Percentiles rank a stretch among this genome's conserved stretches.
These are phyloP conservation scores for Oxyteleia sp. DNA, from an alignment of 2,888 invertebrate species.

Conservation along the genomic window DNA sequence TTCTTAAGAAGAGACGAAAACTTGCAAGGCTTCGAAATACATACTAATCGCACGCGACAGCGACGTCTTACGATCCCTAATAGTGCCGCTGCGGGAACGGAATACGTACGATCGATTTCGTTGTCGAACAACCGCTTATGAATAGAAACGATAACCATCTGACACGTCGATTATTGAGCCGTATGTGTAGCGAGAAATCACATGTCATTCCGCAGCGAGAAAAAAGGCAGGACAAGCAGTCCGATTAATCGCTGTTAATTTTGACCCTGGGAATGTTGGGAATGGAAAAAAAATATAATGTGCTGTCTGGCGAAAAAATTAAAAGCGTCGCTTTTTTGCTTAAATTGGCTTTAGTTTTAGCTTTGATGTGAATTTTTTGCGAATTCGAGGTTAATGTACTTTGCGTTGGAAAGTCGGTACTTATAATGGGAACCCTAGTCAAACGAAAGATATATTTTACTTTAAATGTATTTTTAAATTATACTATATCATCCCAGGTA, in stretches of 20 bases:
- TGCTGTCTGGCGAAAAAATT: conserved; percentile 23
- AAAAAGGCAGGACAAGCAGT: conserved; percentile 13
- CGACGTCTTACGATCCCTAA: conserved; percentile 45
- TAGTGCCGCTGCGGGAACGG: conserved; percentile 33
- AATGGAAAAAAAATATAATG: conserved; percentile 29
- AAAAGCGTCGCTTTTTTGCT: conserved; percentile 5
- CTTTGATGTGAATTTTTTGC: conserved; percentile 5
- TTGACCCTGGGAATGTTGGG: conserved; percentile 16
- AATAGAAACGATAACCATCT: conserved; percentile 60
- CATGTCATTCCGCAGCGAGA: conserved; percentile 44
- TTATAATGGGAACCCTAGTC: too few relatives aligned
- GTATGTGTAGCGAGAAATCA: conserved; percentile 57
- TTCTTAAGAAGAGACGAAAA: conserved; percentile 70
- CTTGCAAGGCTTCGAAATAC: conserved; percentile 69
- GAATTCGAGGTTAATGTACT: conserved; percentile 13
- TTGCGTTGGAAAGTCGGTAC: not conserved
- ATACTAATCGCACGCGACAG: conserved; percentile 73
- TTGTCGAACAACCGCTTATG: conserved; percentile 63
- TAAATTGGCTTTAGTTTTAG: conserved; percentile 16
- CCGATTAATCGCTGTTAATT: conserved; percentile 55
- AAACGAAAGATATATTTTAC: too few relatives aligned
- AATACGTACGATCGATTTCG: conserved; percentile 60
- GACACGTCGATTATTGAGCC: conserved; percentile 53
- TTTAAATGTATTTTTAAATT: too few relatives aligned
- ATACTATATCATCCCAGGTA: too few relatives aligned